Evolutionary conservation across 2,797 vertebrate genomes (phyloP), one percentile per base, ranked within the genome.

Genomic region (Semotilus atromaculatus): DNA sequence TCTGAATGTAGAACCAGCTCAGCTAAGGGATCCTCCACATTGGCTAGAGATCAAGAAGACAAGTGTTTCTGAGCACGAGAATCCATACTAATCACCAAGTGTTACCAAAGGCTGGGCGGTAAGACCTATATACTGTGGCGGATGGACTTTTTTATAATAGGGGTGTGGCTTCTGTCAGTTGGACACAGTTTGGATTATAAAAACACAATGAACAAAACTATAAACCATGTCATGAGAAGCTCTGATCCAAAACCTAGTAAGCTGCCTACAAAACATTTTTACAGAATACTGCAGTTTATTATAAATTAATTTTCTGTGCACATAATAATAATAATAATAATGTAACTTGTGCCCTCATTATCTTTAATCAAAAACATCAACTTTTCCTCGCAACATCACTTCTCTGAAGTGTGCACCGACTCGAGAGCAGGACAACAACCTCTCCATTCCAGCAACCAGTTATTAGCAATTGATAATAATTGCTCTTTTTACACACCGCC

Each of bases 1-100:
- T 99, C 97, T 45, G 96, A 97, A 90, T 95, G 97, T 86, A 99
- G 95, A 86, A 98, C 97, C 89, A 99, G 95, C 92, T 98, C 97
- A 87, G 96, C 93, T 75, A 99, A 94, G 73, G 96, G 94, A 81
- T 98, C 98, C 0, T 97, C 96, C 0, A 95, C 91, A 88, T 94
- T 90, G 92, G 95, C 97, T 98, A 93, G 55, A 90, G 51, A 88
- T 91, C 86, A 90, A 85, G 77, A 89, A 85, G 48, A 90, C 80
- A 88, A 45, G 80, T 18, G 75, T 81, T 87, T 89, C 83, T 85
- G 80, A 89, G 80, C 55, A 82, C 23, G 14, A 34, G 40, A 16
- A 82, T 78, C 76, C 83, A 71, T 23, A 71, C 55, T 80, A 40
- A 29, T 45, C 38, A 71, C 14, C 26, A 48, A 66, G 40, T 51